A percentile compares a stretch with the other conserved stretches of the same genome.
Evolutionary conservation across 2,888 invertebrate species (phyloP).

Genomic region (Cryptophagus acutangulus): DNA sequence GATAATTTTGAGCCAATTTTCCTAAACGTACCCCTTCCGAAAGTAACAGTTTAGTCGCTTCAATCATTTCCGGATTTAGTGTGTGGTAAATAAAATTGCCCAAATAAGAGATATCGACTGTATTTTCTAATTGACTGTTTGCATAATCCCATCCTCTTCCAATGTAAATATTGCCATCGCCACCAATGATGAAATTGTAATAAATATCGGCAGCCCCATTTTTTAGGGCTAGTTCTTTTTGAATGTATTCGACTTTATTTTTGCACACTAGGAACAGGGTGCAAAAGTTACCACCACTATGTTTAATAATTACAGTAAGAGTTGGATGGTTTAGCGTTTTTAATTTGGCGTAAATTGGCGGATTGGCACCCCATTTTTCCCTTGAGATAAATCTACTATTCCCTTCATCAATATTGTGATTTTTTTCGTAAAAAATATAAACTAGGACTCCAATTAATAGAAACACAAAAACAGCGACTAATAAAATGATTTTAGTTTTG

Average conservation of each 20-base stretch:
- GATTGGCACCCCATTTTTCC: constrained; percentile 58
- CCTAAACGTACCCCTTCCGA: constrained; percentile 45
- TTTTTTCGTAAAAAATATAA: no score
- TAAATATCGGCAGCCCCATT: constrained; percentile 48
- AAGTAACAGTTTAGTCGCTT: constrained; percentile 47
- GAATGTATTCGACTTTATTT: constrained; percentile 47
- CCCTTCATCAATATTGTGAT: neutral
- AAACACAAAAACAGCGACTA: no score
- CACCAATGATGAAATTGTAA: constrained; percentile 48
- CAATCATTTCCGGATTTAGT: constrained; percentile 46
- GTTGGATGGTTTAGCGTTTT: constrained; percentile 13
- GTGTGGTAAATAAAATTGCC: constrained; percentile 48
- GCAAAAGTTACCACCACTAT: constrained; percentile 51
- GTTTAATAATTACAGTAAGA: constrained; percentile 48
- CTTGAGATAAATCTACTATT: no score
- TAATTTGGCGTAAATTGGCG: constrained; percentile 38
- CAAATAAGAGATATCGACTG: constrained; percentile 49
- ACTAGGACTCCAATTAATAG: no score
- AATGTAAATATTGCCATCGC: neutral
- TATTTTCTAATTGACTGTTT: constrained; percentile 50
- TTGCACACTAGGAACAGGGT: constrained; percentile 46
- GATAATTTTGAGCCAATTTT: constrained; percentile 47
- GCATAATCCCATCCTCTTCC: constrained; percentile 39
- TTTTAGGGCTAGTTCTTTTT: constrained; percentile 48
- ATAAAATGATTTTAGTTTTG: no score